Percentiles rank a stretch among this genome's conserved stretches.
Conservation (phyloP, 1,140 invertebrate species). For the Bombus affinis region DNA sequence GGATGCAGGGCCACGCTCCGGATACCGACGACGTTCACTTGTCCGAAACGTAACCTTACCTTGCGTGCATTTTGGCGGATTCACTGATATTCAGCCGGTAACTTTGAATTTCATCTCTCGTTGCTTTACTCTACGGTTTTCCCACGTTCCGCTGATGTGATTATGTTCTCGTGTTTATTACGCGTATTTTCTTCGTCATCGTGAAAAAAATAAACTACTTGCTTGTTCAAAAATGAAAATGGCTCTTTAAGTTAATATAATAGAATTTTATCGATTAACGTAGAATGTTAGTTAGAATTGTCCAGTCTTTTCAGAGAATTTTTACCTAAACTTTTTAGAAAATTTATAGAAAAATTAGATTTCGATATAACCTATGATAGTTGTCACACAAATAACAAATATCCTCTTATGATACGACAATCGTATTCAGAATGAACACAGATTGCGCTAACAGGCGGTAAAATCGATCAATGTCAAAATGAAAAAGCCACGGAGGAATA, state of each 20-base stretch:
- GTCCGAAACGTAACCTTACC: conserved; percentile 55
- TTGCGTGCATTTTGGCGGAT: conserved; percentile 34
- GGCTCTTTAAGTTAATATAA: not conserved
- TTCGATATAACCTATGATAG: not conserved
- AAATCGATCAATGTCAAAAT: not conserved
- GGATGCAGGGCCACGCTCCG: conserved; percentile 59
- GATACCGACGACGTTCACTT: conserved; percentile 45
- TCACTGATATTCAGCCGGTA: conserved; percentile 50
- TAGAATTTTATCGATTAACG: not conserved
- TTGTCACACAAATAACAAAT: not conserved
- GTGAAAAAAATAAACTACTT: no score
- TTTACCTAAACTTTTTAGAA: not conserved
- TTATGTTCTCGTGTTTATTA: not conserved
- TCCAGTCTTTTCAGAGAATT: not conserved
- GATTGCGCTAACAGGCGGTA: not conserved
- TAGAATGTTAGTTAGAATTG: not conserved
- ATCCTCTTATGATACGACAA: not conserved
- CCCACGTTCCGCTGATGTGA: not conserved
- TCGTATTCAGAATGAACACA: not conserved
- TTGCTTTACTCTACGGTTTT: not conserved
- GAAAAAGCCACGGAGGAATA: not conserved
- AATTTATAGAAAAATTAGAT: not conserved
- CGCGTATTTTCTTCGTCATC: not conserved
- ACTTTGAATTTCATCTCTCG: conserved; percentile 21
- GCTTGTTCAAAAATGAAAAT: not conserved